phyloP scores from a whole-genome alignment of 2,888 invertebrate species.

The Drosophila quinaria region DNA sequence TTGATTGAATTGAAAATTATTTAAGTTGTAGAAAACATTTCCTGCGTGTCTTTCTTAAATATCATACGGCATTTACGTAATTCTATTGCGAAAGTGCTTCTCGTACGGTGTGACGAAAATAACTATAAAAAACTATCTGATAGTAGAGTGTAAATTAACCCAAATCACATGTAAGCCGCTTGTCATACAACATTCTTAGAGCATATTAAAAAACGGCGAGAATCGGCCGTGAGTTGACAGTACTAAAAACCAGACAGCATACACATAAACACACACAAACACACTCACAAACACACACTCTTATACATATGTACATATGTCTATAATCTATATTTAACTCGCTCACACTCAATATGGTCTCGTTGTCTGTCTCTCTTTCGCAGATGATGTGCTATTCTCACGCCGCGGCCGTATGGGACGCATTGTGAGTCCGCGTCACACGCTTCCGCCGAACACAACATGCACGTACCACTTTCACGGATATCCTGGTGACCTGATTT shows the following conservation, averaged over 20 bases:
- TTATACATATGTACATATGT: slow-evolving; percentile 1
- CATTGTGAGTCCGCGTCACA: slow-evolving; percentile 92
- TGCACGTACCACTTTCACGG: slow-evolving; percentile 95
- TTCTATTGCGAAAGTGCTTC: not conserved
- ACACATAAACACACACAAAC: not conserved
- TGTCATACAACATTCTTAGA: slow-evolving; percentile 73
- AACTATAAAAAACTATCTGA: slow-evolving; percentile 17
- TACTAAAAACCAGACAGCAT: slow-evolving; percentile 15
- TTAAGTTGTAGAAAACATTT: not conserved
- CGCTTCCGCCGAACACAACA: slow-evolving; percentile 93
- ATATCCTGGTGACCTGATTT: slow-evolving; percentile 91
- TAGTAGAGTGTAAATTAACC: slow-evolving; percentile 75
- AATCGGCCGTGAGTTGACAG: slow-evolving; percentile 50
- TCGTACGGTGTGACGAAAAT: slow-evolving; percentile 1
- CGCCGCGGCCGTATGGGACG: slow-evolving; percentile 90
- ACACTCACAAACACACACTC: not conserved
- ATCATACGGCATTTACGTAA: not conserved
- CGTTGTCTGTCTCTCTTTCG: slow-evolving; percentile 52
- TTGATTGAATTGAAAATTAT: not conserved
- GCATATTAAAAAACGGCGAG: slow-evolving; percentile 68
- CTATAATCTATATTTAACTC: slow-evolving; percentile 47
- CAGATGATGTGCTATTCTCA: slow-evolving; percentile 86
- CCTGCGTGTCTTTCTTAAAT: not conserved
- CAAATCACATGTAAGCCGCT: slow-evolving; percentile 77
- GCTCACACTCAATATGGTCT: slow-evolving; percentile 19